phyloP scores from a whole-genome alignment of 1,140 invertebrate species.

The Drosophila bocki region DNA sequence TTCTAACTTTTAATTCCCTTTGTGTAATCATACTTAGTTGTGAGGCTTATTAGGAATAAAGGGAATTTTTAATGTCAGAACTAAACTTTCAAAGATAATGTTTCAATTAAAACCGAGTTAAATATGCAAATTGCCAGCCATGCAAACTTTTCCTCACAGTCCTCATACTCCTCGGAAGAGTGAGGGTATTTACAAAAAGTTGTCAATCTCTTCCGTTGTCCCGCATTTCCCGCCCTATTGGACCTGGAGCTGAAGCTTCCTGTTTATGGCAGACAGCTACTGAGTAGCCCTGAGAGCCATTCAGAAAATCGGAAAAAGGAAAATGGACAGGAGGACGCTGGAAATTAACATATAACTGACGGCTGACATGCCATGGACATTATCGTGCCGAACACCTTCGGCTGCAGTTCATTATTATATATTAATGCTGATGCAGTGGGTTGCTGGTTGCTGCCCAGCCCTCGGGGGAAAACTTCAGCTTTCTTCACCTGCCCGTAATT shows the following conservation, averaged over 20 bases:
- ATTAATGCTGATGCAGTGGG: slow-evolving; percentile 53
- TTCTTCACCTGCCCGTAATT: slow-evolving; percentile 17
- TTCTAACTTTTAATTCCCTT: neutral
- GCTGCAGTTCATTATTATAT: slow-evolving; percentile 66
- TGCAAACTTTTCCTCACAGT: neutral
- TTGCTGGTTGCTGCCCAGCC: neutral
- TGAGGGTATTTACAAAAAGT: slow-evolving; percentile 39
- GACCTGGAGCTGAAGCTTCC: slow-evolving; percentile 8
- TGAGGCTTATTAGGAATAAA: neutral
- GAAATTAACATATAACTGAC: slow-evolving; percentile 59
- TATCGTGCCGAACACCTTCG: slow-evolving; percentile 32
- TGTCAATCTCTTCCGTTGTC: slow-evolving; percentile 34
- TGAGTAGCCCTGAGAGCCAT: slow-evolving; percentile 41
- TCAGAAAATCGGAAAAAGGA: slow-evolving; percentile 26
- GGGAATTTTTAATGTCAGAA: neutral
- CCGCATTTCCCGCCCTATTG: slow-evolving; percentile 9
- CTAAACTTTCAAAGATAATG: neutral
- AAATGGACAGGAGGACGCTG: slow-evolving; percentile 26
- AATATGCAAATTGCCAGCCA: neutral
- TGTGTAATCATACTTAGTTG: neutral
- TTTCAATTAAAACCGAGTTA: slow-evolving; percentile 8
- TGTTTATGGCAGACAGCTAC: slow-evolving; percentile 48
- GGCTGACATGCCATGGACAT: slow-evolving; percentile 54
- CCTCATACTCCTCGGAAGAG: neutral
- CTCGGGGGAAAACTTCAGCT: neutral